Evolutionary conservation across 2,888 invertebrate genomes (phyloP).

Genomic region (Polydrusus pterygomalis): DNA sequence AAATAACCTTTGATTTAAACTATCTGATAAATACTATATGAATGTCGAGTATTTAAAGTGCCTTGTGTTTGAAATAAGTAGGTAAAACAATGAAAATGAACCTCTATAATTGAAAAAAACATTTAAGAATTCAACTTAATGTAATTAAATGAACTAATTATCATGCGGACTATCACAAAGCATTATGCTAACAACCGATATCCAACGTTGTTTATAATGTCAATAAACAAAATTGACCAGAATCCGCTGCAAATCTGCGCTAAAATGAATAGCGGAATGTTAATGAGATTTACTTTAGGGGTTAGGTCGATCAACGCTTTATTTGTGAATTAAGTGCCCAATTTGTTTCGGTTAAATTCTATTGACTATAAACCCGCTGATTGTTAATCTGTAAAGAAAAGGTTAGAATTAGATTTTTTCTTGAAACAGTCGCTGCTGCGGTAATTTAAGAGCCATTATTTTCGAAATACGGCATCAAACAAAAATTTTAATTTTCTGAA

Average conservation of each 20-base stretch:
- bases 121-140: no score
- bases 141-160: no score
- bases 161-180: background rate
- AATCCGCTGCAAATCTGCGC: background rate
- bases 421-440: no score
- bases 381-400: no score
- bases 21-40: no score
- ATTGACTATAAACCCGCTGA: background rate
- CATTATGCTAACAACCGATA: background rate
- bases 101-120: no score
- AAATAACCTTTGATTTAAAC: no score
- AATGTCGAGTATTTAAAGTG: no score
- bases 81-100: no score
- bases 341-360: background rate
- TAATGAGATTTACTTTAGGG: slow-evolving; percentile 1
- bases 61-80: no score
- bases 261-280: background rate
- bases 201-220: background rate
- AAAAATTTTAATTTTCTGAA: background rate
- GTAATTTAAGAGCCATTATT: background rate
- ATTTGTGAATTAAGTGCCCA: background rate
- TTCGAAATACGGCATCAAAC: background rate
- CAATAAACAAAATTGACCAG: background rate
- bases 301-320: background rate
- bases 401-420: no score